phyloP scores from a whole-genome alignment of 2,888 invertebrate species.

The Herminia tarsipennalis region DNA sequence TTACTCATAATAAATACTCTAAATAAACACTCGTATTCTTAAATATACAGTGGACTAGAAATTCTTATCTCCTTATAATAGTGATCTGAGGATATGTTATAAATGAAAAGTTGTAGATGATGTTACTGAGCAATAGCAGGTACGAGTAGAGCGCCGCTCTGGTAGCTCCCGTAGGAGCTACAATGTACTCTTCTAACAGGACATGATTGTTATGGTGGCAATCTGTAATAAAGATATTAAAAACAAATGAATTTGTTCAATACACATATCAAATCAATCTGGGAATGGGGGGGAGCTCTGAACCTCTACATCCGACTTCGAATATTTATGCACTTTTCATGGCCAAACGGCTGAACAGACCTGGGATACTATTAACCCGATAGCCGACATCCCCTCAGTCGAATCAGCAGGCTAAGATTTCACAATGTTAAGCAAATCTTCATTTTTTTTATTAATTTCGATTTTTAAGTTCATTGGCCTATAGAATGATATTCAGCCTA shows the following conservation, averaged over 20 bases:
- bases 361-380: too few relatives aligned
- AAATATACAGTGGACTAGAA: conserved; percentile 25
- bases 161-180: conserved; percentile 72
- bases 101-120: conserved; percentile 16
- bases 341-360: too few relatives aligned
- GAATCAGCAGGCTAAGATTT: too few relatives aligned
- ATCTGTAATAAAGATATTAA: conserved; percentile 61
- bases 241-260: not conserved
- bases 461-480: too few relatives aligned
- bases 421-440: too few relatives aligned
- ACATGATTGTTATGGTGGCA: conserved; percentile 64
- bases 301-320: too few relatives aligned
- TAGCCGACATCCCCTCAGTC: too few relatives aligned
- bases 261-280: too few relatives aligned
- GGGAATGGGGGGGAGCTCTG: too few relatives aligned
- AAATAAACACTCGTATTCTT: conserved; percentile 1
- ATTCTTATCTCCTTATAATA: conserved; percentile 18
- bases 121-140: conserved; percentile 47
- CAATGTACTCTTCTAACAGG: conserved; percentile 52
- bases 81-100: conserved; percentile 41
- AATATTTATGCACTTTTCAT: too few relatives aligned
- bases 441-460: too few relatives aligned
- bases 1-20: conserved; percentile 73
- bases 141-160: conserved; percentile 54
- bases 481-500: too few relatives aligned